phyloP scores from a whole-genome alignment of 2,797 vertebrate genomes.

The Melanotaenia nigrans region DNA sequence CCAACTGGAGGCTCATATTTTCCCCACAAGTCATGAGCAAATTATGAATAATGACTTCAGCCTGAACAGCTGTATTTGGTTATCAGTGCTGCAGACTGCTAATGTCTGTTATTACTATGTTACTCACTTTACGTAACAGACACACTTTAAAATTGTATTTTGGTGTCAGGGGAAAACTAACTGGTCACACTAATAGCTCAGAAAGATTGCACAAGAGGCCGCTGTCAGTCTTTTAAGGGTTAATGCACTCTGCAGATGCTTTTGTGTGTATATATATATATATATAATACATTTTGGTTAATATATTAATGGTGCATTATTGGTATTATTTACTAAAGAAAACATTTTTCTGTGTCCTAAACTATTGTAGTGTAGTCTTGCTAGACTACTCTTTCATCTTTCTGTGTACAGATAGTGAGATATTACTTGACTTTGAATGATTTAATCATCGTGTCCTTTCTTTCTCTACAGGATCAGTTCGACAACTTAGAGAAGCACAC shows the following conservation, averaged over 20 bases:
- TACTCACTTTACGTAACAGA: slow-evolving; percentile 5
- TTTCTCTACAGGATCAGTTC: slow-evolving; percentile 93
- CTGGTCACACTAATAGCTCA: background rate
- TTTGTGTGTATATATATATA: slow-evolving; percentile 6
- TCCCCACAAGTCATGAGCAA: slow-evolving; percentile 45
- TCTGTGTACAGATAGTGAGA: background rate
- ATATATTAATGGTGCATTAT: background rate
- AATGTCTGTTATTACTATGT: slow-evolving; percentile 29
- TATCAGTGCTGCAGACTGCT: slow-evolving; percentile 42
- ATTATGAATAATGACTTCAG: slow-evolving; percentile 55
- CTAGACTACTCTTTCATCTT: background rate
- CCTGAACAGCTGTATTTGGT: slow-evolving; percentile 64
- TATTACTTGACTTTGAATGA: background rate
- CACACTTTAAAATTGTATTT: slow-evolving; percentile 1
- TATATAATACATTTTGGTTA: background rate
- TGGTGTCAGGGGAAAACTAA: background rate
- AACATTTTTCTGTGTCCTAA: no score
- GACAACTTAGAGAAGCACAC: slow-evolving; percentile 99
- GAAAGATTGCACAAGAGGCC: background rate
- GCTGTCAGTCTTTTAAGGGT: background rate
- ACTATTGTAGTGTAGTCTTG: background rate
- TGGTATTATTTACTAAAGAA: no score
- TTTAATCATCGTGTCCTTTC: slow-evolving; percentile 17
- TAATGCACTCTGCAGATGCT: slow-evolving; percentile 8
- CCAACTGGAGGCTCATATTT: slow-evolving; percentile 57